Evolutionary conservation across 2,113 vertebrate genomes (phyloP), one percentile per base, ranked within the genome.

Genomic region (Petromus typicus): DNA sequence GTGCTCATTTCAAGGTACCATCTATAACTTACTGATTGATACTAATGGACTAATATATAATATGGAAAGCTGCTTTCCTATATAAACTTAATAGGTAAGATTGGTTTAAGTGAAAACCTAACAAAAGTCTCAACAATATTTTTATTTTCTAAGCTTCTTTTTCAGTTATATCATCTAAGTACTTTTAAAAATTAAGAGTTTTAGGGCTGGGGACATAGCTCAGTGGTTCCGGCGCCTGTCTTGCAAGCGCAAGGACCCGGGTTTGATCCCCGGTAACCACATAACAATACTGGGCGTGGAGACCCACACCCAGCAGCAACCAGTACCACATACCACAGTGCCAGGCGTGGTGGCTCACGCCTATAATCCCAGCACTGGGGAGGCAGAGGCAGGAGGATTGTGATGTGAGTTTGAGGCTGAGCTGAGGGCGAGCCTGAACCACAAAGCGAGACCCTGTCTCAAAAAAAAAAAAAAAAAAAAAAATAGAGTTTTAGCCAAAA

Each of bases 131-230:
- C 37, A 76, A 23, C 25, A 69, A 85, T 10, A 59, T 61, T 86
- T 93, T 92, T 93, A 54, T 83, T 93, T 94, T 79, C 75, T 71
- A 91, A 86, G 45, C 16, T 93, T 88, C 75, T 71, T 82, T 90
- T 93, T 69, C 27, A 73, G 17, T 57, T 75, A 91, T 54, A 83
- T 20, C 63, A 78, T 64, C 87, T 91, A 86, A 90, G 11, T 43
- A 91, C 32, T 93, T 87, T 32, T n/a, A 79, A 83, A 81, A 23
- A 83, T 83, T 81, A 75, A 75, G 71, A 16, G 40, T 43, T 75
- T 45, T 75, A 75, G 71, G 12, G 54, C 54, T 14, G 12, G 54
- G 54, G 54, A 56, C 12, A 14, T 56, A 14, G 54, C 54, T 56
- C 54, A 56, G 54, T 56, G 54, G 54, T 56, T 56, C 54, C 12